Evolutionary conservation across 2,113 vertebrate genomes (phyloP), one percentile per base, ranked within the genome.

Genomic region (Helogale parvula): DNA sequence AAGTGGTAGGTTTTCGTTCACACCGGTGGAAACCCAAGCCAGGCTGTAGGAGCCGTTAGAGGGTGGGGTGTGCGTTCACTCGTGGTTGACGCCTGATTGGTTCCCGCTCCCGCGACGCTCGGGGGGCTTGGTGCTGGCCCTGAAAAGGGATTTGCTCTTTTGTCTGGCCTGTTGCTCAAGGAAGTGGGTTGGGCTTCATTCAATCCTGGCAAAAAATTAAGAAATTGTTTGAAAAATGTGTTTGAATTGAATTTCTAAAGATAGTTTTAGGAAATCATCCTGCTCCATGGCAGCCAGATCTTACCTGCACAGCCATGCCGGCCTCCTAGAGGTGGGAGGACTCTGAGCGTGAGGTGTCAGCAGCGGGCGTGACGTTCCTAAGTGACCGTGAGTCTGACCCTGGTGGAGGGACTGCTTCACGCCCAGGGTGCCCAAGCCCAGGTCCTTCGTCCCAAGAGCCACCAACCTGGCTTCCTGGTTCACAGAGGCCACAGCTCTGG

Each of bases 31-130:
- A 66, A 17, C 27, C 14, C 27, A 11, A 16, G 33, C 38, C 52
- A 13, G 35, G 35, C 7, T 2, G 85, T 10, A 3, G 80, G 45
- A 16, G 11, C 3, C 0, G 19, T 41, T 5, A 0, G 11, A 38
- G 63, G 2, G 19, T 0, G 1, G 60, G 33, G 1, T 0, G 1
- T 3, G 33, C 9, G 6, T 17, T n/a, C 0, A 0, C 6, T 4
- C 9, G 0, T 8, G 0, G 11, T 4, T 0, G 7, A 45, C 0
- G 0, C 19, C 12, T 13, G 47, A 50, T 50, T 50, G 47, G 47
- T 50, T 9, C 29, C 0, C 7, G 41, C 3, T 0, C 72, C 72
- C 1, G 9, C 3, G 14, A n/a, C 4, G 19, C 71, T n/a, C 3
- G 0, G 14, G 65, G 27, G n/a, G 10, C 12, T 41, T 13, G 12